Percentiles rank a stretch among this genome's conserved stretches.
These are phyloP conservation scores for Acanthopagrus latus DNA, from an alignment of 2,797 vertebrate genomes.

Conservation along the genomic window DNA sequence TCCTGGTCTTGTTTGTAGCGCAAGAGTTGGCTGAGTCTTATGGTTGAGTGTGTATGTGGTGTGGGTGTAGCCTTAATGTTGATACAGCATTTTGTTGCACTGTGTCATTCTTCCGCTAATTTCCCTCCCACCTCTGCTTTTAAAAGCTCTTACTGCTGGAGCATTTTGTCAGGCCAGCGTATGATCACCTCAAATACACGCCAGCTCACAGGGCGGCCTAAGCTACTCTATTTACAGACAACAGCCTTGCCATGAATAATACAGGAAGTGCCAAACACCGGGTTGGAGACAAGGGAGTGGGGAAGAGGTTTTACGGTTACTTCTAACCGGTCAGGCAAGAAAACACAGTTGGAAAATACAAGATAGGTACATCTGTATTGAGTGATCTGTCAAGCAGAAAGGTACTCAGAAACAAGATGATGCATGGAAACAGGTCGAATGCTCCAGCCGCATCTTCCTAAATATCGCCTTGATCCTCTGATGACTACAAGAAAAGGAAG, in stretches of 20 bases:
- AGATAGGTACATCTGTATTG: slow-evolving; percentile 48
- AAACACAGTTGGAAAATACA: slow-evolving; percentile 35
- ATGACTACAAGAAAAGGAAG: slow-evolving; percentile 32
- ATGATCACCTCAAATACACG: slow-evolving; percentile 25
- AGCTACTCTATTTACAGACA: slow-evolving; percentile 65
- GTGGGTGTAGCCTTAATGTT: slow-evolving; percentile 39
- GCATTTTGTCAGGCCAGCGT: slow-evolving; percentile 62
- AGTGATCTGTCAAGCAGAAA: slow-evolving; percentile 29
- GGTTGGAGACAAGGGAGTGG: slow-evolving; percentile 34
- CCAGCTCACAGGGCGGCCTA: slow-evolving; percentile 55
- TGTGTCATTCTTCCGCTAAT: slow-evolving; percentile 32
- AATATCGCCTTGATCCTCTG: slow-evolving; percentile 26
- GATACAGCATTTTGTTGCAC: slow-evolving; percentile 59
- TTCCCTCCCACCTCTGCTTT: slow-evolving; percentile 57
- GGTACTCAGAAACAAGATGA: slow-evolving; percentile 21
- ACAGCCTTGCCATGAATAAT: slow-evolving; percentile 70
- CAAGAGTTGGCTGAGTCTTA: slow-evolving; percentile 2
- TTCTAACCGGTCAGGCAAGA: slow-evolving; percentile 31
- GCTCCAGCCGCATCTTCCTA: slow-evolving; percentile 20
- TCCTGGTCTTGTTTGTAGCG: slow-evolving; percentile 34
- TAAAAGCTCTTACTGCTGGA: slow-evolving; percentile 63
- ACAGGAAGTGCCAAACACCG: slow-evolving; percentile 52
- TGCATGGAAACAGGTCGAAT: slow-evolving; percentile 28
- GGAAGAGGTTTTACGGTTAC: slow-evolving; percentile 48
- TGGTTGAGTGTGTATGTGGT: not conserved